Base-by-base conservation (phyloP, 2,797 vertebrate genomes). In the Cyprinodon diabolis region DNA sequence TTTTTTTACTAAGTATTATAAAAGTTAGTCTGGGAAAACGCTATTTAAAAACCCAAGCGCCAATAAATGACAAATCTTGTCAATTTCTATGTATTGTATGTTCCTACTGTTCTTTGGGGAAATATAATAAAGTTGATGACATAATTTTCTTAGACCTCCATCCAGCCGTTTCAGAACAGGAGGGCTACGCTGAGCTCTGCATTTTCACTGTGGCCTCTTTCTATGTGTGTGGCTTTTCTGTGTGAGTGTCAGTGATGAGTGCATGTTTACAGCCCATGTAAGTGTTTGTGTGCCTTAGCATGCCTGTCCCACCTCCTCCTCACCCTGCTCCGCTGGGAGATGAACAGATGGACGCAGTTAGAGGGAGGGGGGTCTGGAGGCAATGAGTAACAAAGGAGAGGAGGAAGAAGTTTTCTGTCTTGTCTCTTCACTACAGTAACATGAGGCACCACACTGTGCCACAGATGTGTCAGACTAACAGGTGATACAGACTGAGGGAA, bases 261-360 rank as follows among this genome's bases (percentile, higher is more conserved):
- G 54, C 71, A 51, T 87, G 86, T 87, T 88, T 90, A 88, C 86
- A 85, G 87, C 70, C 77, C 66, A 19, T 86, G 79, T 87, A 82
- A 88, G 87, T 87, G 81, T 88, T 78, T 83, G 83, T 83, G 78
- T 85, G 81, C 66, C 76, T 79, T 71, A n/a, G 76, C 80, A 54
- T 85, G 84, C 81, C 76, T 87, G 83, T 89, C 86, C 92, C 93
- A 90, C 88, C 85, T 90, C 89, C 89, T 90, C 88, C 90, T 87
- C 84, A 84, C 85, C 82, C 83, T 83, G 80, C 85, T 91, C 90
- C 52, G 21, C 88, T 80, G 89, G 85, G 88, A 89, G 86, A 84
- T 83, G 89, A 93, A 91, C 92, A 93, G 91, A 93, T 92, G 91
- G 92, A 92, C 90, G 76, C 87, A 88, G 89, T 82, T 70, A 84